Conservation (phyloP, 2,113 vertebrate species). For the Paracanthobrama guichenoti region DNA sequence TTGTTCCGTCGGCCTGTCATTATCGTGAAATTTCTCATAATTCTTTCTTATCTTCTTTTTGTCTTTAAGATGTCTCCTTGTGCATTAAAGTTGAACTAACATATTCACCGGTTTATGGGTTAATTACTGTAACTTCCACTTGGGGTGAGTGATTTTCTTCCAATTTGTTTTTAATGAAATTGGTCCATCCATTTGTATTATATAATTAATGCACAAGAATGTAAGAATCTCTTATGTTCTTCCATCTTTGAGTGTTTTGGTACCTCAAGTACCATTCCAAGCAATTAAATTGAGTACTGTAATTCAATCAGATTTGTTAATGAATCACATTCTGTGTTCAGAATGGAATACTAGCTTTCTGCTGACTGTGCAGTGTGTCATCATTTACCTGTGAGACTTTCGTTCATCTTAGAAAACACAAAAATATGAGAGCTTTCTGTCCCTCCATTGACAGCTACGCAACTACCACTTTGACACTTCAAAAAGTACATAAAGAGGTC, state of each 20-base stretch:
- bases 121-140: not conserved
- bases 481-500: too few species aligned
- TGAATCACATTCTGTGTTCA: not conserved
- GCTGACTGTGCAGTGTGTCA: not conserved
- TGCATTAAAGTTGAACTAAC: slow-evolving; percentile 13
- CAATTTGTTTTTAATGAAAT: slow-evolving; percentile 8
- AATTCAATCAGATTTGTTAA: not conserved
- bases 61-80: slow-evolving; percentile 1
- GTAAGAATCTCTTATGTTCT: not conserved
- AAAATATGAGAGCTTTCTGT: too few species aligned
- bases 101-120: not conserved
- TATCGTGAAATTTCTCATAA: slow-evolving; percentile 23
- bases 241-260: not conserved
- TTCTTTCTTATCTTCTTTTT: slow-evolving; percentile 2
- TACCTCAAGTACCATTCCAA: not conserved
- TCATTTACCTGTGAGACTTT: too few species aligned
- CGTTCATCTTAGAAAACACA: too few species aligned
- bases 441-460: too few species aligned
- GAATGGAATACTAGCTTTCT: not conserved
- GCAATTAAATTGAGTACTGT: not conserved
- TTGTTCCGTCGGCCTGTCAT: slow-evolving; percentile 49
- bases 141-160: not conserved
- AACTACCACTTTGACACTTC: too few species aligned
- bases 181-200: not conserved
- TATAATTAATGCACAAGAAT: not conserved